These are phyloP conservation scores for Morus bassanus DNA, from an alignment of 2,797 vertebrate species.

Conservation along the genomic window DNA sequence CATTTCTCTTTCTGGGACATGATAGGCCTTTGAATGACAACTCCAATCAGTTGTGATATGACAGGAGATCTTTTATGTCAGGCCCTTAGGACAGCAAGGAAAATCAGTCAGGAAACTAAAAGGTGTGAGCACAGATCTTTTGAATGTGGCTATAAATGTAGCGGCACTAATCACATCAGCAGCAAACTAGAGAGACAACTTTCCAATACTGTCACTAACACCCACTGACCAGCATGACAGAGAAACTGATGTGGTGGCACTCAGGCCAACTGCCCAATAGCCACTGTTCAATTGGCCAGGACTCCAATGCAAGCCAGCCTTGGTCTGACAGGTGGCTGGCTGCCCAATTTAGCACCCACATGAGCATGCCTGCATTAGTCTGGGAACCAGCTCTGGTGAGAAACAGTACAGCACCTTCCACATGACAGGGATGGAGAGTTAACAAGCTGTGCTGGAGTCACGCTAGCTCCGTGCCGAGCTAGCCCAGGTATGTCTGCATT, in stretches of 20 bases:
- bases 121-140: not conserved
- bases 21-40: not conserved
- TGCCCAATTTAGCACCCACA: not conserved
- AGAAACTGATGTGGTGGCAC: not conserved
- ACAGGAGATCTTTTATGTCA: not conserved
- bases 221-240: not conserved
- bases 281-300: rapidly evolving
- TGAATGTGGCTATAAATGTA: not conserved
- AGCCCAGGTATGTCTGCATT: not conserved
- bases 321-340: not conserved
- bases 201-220: not conserved
- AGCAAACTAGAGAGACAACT: not conserved
- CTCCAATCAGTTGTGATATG: not conserved
- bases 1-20: not conserved
- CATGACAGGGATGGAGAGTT: rapidly evolving
- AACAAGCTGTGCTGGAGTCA: not conserved
- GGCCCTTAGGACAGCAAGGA: not conserved
- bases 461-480: not conserved
- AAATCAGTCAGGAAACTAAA: not conserved
- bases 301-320: not conserved
- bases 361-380: not conserved
- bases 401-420: not conserved
- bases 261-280: not conserved
- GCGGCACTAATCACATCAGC: not conserved
- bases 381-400: not conserved